These are phyloP conservation scores for Trichogramma dendrolimi DNA, from an alignment of 2,888 invertebrate species.

Conservation along the genomic window DNA sequence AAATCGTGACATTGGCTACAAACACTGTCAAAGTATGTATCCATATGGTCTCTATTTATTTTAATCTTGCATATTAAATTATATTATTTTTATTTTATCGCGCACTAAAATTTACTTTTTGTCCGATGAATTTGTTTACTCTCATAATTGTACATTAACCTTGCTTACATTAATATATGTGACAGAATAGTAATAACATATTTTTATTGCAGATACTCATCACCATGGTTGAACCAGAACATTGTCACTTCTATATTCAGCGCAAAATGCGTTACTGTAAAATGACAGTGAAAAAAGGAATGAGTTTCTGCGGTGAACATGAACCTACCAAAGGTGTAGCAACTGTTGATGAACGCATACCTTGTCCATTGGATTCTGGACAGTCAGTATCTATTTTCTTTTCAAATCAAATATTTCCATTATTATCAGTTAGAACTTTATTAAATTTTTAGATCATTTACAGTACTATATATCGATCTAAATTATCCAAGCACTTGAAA, in stretches of 20 bases:
- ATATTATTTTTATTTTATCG: too few species aligned
- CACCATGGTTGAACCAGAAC: slow-evolving; percentile 21
- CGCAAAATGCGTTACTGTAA: slow-evolving; percentile 72
- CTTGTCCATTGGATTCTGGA: slow-evolving; percentile 70
- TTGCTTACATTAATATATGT: background rate
- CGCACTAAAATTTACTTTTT: too few species aligned
- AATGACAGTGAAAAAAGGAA: slow-evolving; percentile 68
- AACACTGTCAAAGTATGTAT: too few species aligned
- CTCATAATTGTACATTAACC: background rate
- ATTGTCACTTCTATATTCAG: slow-evolving; percentile 57
- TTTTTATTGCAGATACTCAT: background rate
- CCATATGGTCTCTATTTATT: too few species aligned
- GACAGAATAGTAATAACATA: too few species aligned
- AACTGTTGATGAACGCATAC: slow-evolving; percentile 53
- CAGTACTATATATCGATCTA: slow-evolving; percentile 66
- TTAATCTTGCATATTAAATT: too few species aligned
- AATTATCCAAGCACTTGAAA: slow-evolving; percentile 65
- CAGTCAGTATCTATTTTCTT: slow-evolving; percentile 57
- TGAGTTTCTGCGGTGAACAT: slow-evolving; percentile 69
- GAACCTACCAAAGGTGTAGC: slow-evolving; percentile 14
- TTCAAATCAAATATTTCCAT: slow-evolving; percentile 6
- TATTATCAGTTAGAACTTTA: slow-evolving; percentile 16
- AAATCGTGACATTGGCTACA: too few species aligned
- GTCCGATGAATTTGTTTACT: too few species aligned
- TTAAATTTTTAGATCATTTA: slow-evolving; percentile 40